Evolutionary conservation across 2,888 invertebrate species (phyloP), one percentile per base, ranked within the genome.

Genomic region (Acronicta alni): DNA sequence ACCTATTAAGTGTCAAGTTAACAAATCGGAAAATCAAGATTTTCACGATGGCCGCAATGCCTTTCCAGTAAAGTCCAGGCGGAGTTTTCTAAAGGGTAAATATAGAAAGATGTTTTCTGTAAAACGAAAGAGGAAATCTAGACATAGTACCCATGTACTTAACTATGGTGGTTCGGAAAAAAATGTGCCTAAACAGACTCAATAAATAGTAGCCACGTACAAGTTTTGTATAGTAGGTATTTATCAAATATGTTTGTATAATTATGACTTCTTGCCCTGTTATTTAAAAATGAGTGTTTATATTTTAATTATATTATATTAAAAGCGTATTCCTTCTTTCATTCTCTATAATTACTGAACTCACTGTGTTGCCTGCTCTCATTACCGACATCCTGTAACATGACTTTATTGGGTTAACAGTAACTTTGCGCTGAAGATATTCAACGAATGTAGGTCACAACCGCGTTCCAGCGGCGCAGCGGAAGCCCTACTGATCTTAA

Each of bases 41-140:
- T 63, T 52, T 46, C 55, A 68, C 1, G 71, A 75, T 52, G 47
- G 41, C 49, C 64, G 55, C 12, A 59, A 60, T 48, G 51, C 77
- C 5, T 75, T 64, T 30, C 61, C 79, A 26, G 72, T 82, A 0
- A 87, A 85, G 64, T 81, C 88, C 37, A 81, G 81, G 2, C 79
- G 75, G 59, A 85, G 77, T 63, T 83, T 81, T 64, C 65, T 83
- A 10, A 89, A 83, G 71, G 70, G 79, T 16, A 91, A 87, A 77
- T 85, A 81, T 59, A 88, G 81, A 68, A 91, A 86, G 58, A 81
- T 84, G 52, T 86, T 88, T 72, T 68, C 80, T 51, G 70, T 82
- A 16, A 86, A 84, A 62, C 84, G 85, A 59, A 84, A 81, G 54
- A 80, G 72, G 65, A 87, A 81, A 67, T 78, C 82, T 39, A 81